Evolutionary conservation across 2,888 invertebrate genomes (phyloP).

Genomic region (Tenthredo mesomela): DNA sequence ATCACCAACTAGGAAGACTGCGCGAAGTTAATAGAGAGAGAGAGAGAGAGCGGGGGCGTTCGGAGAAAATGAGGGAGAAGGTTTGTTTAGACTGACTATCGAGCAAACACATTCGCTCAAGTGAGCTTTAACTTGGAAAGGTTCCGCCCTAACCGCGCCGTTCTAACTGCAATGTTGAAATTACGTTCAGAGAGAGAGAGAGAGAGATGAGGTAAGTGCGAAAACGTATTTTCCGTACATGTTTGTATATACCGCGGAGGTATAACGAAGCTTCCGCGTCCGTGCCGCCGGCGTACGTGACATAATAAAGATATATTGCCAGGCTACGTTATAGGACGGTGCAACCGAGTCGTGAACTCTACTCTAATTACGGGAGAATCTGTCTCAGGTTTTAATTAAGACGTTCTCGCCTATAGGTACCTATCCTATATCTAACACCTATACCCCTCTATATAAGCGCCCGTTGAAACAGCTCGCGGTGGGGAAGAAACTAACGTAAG

Average conservation of each 20-base stretch:
- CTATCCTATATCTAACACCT: not conserved
- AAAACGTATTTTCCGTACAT: slow-evolving; percentile 35
- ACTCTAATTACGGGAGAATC: slow-evolving; percentile 26
- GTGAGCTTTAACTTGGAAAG: slow-evolving; percentile 38
- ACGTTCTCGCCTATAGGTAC: not conserved
- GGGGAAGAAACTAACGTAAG: not conserved
- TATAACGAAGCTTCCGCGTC: slow-evolving; percentile 18
- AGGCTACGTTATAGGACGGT: not conserved
- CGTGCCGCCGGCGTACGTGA: slow-evolving; percentile 34
- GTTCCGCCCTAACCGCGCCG: not conserved
- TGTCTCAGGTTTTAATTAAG: slow-evolving; percentile 45
- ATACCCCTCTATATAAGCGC: not conserved
- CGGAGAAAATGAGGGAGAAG: slow-evolving; percentile 2
- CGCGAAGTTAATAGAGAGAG: not conserved
- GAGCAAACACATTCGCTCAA: slow-evolving; percentile 46
- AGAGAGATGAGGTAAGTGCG: slow-evolving; percentile 19
- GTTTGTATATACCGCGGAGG: slow-evolving; percentile 4
- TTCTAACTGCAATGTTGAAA: slow-evolving; percentile 10
- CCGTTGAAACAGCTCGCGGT: not conserved
- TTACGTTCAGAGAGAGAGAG: too few relatives aligned
- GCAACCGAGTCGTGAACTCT: slow-evolving; percentile 30
- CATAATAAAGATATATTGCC: slow-evolving; percentile 45
- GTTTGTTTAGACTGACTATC: slow-evolving; percentile 44
- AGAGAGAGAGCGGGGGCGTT: not conserved
- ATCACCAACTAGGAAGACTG: not conserved